phyloP scores from a whole-genome alignment of 2,888 invertebrate genomes.

The Graphium colonna region DNA sequence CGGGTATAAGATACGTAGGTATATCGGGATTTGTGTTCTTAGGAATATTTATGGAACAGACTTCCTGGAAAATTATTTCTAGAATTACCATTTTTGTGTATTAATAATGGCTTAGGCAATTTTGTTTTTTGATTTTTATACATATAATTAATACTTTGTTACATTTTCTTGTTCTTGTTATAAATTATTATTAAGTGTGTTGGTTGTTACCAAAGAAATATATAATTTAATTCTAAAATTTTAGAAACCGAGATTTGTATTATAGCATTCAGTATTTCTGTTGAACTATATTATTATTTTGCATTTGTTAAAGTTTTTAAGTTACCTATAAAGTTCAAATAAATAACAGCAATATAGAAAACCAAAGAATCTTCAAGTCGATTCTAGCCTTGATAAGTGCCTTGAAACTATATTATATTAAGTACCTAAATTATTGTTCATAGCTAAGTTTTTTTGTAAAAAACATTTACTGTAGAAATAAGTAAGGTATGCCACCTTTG shows the following conservation, averaged over 20 bases:
- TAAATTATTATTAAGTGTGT: slow-evolving; percentile 72
- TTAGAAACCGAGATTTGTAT: slow-evolving; percentile 47
- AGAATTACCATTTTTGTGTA: slow-evolving; percentile 12
- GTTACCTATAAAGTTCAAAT: slow-evolving; percentile 75
- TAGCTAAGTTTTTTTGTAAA: slow-evolving; percentile 32
- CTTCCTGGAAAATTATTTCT: background rate
- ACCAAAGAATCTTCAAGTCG: slow-evolving; percentile 75
- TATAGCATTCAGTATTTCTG: slow-evolving; percentile 57
- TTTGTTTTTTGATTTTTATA: slow-evolving; percentile 52
- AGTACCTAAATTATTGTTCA: slow-evolving; percentile 31
- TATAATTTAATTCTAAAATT: slow-evolving; percentile 47
- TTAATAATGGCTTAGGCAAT: slow-evolving; percentile 50
- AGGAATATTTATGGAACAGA: background rate
- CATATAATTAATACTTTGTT: slow-evolving; percentile 60
- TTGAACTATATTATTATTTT: slow-evolving; percentile 49
- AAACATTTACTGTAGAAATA: slow-evolving; percentile 18
- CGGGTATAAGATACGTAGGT: slow-evolving; percentile 20
- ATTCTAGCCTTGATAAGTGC: slow-evolving; percentile 50
- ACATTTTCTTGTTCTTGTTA: slow-evolving; percentile 73
- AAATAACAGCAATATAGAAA: slow-evolving; percentile 59
- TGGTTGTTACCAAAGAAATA: slow-evolving; percentile 78
- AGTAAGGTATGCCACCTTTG: slow-evolving; percentile 10
- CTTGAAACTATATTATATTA: slow-evolving; percentile 31
- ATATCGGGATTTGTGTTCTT: background rate
- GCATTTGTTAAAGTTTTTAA: slow-evolving; percentile 69